Base-by-base conservation (phyloP, 2,888 invertebrate species). In the Amblyjoppa fuscipennis region DNA sequence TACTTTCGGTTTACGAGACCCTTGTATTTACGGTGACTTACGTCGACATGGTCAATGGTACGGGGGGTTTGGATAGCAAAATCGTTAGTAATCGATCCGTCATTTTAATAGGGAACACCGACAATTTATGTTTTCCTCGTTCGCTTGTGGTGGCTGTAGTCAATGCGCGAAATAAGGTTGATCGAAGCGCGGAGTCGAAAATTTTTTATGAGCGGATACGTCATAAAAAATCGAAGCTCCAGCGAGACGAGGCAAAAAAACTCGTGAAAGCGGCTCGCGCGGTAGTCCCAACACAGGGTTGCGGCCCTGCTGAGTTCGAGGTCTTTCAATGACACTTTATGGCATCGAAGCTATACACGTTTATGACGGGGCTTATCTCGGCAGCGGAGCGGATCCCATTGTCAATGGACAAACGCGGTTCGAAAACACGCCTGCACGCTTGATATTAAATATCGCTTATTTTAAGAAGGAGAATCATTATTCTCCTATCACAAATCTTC, bases 401-500 rank as follows among this genome's bases (percentile, higher is more conserved):
- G 49, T 45, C 45, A 45, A 68, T 16, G 68, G 68, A 2, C n/a
- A 45, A 5, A 25, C 41, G 2, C 41, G 45, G 1, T 68, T 68
- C 20, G 20, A 68, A 68, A 41, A 68, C 66, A 20, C n/a, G 20
- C 0, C 38, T n/a, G 1, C 20, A n/a, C 53, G n/a, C 53, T 2
- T n/a, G 2, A 53, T 2, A 1, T 53, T 64, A 9, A 64, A 28
- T 13, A 51, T 70, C 4, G 31, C 28, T 0, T n/a, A 51, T 31
- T 70, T 70, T n/a, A 13, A 5, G 16, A 7, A 20, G 0, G 53
- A 53, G 13, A 2, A 70, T 5, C 34, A 53, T 13, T 70, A 9
- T 70, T 51, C 51, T 0, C 70, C 51, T 3, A 51, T 70, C 16
- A 71, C 71, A n/a, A 71, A 71, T 53, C 53, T 71, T 9, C 31